Percentiles rank a stretch among this genome's conserved stretches.
Evolutionary conservation across 2,113 vertebrate genomes (phyloP).

Genomic region (Callospermophilus lateralis): DNA sequence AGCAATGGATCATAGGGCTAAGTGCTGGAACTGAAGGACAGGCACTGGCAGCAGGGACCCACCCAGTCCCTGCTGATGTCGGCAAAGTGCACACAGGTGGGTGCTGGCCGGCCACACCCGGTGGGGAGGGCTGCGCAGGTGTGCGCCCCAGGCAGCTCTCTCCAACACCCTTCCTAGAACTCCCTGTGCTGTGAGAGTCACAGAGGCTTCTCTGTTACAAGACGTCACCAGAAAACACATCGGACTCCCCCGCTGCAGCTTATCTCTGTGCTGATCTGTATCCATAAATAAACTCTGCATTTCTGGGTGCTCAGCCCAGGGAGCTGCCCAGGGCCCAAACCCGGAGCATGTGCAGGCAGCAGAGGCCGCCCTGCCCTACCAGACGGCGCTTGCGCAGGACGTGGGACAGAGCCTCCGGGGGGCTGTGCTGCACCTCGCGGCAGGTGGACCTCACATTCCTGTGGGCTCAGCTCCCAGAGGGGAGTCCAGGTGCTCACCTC

Average conservation of each 20-base stretch:
- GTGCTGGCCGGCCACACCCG: fast-evolving
- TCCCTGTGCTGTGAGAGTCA: background rate
- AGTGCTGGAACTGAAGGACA: fast-evolving
- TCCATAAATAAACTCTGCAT: background rate
- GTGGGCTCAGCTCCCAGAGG: background rate
- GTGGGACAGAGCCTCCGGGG: too few relatives aligned
- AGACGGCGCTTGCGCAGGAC: too few relatives aligned
- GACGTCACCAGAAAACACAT: background rate
- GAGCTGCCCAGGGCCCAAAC: background rate
- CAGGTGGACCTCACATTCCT: background rate
- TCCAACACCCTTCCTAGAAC: background rate
- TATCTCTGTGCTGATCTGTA: background rate
- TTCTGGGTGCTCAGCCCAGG: background rate
- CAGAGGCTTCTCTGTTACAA: background rate
- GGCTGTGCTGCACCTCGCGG: fast-evolving
- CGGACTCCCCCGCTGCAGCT: background rate
- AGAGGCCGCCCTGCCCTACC: fast-evolving
- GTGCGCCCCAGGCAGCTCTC: background rate
- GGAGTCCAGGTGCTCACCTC: background rate
- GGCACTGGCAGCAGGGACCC: background rate
- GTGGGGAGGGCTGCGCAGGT: background rate
- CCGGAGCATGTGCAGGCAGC: background rate
- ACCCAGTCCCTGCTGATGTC: fast-evolving
- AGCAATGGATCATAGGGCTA: background rate
- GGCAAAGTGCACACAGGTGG: background rate